Evolutionary conservation across 2,113 vertebrate genomes (phyloP).

Genomic region (Rhea americana): DNA sequence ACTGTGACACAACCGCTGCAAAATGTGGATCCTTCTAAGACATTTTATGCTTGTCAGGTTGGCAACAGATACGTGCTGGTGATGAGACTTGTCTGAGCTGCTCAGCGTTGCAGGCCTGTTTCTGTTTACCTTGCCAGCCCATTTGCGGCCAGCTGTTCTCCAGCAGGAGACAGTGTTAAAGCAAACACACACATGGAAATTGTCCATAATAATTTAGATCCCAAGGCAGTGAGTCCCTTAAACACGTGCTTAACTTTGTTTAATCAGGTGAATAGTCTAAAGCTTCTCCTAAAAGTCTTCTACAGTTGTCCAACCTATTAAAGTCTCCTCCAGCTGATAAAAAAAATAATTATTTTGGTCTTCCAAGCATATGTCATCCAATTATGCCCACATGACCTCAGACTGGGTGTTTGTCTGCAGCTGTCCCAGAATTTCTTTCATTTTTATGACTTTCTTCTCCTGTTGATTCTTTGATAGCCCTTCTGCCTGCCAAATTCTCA

Average conservation of each 20-base stretch:
- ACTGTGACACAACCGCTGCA: background rate
- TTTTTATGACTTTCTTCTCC: background rate
- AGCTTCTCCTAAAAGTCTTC: slow-evolving; percentile 4
- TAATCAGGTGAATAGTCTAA: background rate
- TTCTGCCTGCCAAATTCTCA: background rate
- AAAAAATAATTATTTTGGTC: background rate
- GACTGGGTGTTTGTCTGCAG: background rate
- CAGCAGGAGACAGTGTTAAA: slow-evolving; percentile 39
- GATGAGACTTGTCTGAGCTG: background rate
- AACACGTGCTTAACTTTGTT: background rate
- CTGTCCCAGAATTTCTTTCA: background rate
- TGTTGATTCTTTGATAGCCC: background rate
- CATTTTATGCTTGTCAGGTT: slow-evolving; percentile 10
- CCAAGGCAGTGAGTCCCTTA: slow-evolving; percentile 15
- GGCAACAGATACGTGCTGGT: background rate
- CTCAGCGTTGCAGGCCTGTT: slow-evolving; percentile 30
- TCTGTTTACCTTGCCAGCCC: slow-evolving; percentile 56
- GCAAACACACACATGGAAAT: slow-evolving; percentile 14
- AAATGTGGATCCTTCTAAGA: background rate
- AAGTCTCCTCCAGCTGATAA: background rate
- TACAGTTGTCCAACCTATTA: background rate
- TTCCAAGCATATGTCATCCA: background rate
- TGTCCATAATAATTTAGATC: slow-evolving; percentile 10
- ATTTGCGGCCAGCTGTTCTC: slow-evolving; percentile 58
- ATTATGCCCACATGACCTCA: background rate